Evolutionary conservation across 2,113 vertebrate genomes (phyloP), one percentile per base, ranked within the genome.

Genomic region (Aphyosemion australe): DNA sequence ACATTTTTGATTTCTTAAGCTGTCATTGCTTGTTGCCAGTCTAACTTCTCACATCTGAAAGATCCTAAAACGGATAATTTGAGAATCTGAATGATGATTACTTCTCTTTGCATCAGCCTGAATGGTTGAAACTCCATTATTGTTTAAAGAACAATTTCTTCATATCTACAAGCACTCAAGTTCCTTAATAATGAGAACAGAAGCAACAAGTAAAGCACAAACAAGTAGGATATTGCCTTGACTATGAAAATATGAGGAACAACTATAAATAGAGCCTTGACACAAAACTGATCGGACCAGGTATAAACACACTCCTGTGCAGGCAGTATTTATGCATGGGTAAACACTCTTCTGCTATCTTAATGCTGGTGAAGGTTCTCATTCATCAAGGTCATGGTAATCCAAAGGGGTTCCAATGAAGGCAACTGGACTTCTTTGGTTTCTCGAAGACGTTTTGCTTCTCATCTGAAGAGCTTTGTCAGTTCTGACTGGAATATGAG

Each of bases 1-100:
- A 58, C 41, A 50, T 69, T 51, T 69, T 67, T 63, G 19, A 69
- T 59, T 76, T 76, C 60, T 62, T 58, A 53, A 49, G 74, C 37
- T 57, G 52, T 49, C 45, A 37, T 39, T 59, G 52, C 56, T 71
- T 56, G 45, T 66, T 65, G 52, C 58, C 37, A 67, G 53, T 12
- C 46, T 21, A 75, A 21, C 9, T 41, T 47, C 46, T 61, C 31
- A 59, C 26, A 77, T 77, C 53, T 18, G 13, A 64, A 69, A 72
- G 64, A 75, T 63, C 16, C 48, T 45, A 14, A 59, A 74, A 70
- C 19, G 39, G 57, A 48, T 51, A 5, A 4, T 74, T 66, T 75
- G 69, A 74, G 77, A 57, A 60, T 76, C 12, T 56, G 39, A 52
- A 37, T 65, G 50, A n/a, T 50, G 56, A 13, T 14, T 12, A 6